Evolutionary conservation across 2,113 vertebrate species (phyloP).

Genomic region (Paratilapia polleni): DNA sequence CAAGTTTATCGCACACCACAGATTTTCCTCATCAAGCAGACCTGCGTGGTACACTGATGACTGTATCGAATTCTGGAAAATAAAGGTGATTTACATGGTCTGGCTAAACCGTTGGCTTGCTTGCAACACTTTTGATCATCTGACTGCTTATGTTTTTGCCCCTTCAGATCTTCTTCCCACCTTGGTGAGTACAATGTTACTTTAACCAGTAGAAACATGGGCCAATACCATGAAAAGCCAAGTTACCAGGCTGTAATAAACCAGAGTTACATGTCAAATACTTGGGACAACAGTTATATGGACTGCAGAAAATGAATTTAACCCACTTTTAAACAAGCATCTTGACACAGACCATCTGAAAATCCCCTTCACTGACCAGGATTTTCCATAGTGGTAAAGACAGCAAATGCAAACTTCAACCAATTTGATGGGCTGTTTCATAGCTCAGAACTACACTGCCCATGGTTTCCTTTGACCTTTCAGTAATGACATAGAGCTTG

Average conservation of each 20-base stretch:
- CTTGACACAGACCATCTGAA: background rate
- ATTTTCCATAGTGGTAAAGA: background rate
- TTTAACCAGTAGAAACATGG: background rate
- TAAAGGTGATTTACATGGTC: background rate
- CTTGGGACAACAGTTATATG: background rate
- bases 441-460: background rate
- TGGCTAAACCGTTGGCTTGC: background rate
- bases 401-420: background rate
- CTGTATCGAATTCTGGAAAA: background rate
- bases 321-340: background rate
- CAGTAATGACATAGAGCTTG: slow-evolving; percentile 24
- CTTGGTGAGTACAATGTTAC: background rate
- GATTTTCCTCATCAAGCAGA: background rate
- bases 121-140: background rate
- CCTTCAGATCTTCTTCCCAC: background rate
- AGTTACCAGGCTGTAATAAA: background rate
- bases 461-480: slow-evolving; percentile 60
- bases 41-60: background rate
- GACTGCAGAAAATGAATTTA: background rate
- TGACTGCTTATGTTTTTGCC: accelerated
- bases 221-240: background rate
- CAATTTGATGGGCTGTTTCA: background rate
- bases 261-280: background rate
- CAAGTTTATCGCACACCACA: background rate
- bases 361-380: background rate